These are phyloP conservation scores for Riptortus pedestris DNA, from an alignment of 1,140 invertebrate genomes.

Conservation along the genomic window DNA sequence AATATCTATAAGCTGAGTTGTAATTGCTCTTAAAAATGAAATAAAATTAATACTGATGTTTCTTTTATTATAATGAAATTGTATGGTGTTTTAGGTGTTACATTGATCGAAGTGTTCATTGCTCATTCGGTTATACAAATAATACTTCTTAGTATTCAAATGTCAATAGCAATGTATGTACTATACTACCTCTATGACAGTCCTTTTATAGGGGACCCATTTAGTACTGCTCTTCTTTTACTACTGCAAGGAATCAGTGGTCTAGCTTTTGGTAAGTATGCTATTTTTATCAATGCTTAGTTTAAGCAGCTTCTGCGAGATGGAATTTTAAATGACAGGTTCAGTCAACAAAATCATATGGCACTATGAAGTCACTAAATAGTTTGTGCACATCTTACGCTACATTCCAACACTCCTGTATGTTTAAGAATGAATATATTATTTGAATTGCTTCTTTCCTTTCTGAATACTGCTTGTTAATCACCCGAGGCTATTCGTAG, in stretches of 20 bases:
- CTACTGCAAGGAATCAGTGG: slow-evolving; percentile 28
- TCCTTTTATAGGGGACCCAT: slow-evolving; percentile 28
- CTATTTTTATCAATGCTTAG: neutral
- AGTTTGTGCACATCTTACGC: neutral
- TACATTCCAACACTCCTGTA: no score
- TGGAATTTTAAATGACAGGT: neutral
- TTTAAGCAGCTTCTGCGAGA: neutral
- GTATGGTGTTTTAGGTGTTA: slow-evolving; percentile 30
- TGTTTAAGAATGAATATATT: no score
- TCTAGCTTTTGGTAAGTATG: slow-evolving; percentile 28
- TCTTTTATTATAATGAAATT: no score
- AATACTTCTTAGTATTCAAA: slow-evolving; percentile 27
- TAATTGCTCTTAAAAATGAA: neutral
- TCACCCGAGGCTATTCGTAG: no score
- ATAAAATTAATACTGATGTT: no score
- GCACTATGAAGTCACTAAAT: neutral
- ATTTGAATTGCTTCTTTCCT: no score
- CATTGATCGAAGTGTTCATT: slow-evolving; percentile 28
- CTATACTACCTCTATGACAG: slow-evolving; percentile 27
- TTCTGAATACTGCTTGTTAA: no score
- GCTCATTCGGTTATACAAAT: slow-evolving; percentile 28
- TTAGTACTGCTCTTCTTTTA: slow-evolving; percentile 23
- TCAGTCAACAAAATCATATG: neutral
- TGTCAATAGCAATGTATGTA: slow-evolving; percentile 25
- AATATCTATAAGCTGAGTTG: neutral